Conservation (phyloP, 1,140 invertebrate genomes). For the Tribolium madens region DNA sequence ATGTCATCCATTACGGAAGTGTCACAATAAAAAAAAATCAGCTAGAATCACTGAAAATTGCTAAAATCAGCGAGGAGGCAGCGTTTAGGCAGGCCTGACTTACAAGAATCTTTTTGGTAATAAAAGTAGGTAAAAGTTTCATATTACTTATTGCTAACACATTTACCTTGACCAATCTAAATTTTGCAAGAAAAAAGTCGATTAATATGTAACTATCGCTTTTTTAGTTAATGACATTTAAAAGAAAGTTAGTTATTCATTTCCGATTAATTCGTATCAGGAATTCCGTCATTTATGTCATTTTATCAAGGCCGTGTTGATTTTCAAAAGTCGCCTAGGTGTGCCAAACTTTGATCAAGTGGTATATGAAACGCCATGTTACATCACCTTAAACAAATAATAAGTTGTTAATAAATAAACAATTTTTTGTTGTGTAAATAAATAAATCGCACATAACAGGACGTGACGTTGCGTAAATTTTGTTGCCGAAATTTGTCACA, state of each 20-base stretch:
- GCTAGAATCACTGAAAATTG: background rate
- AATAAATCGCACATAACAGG: background rate
- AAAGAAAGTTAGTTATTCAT: background rate
- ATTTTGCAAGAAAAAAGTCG: background rate
- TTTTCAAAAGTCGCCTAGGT: background rate
- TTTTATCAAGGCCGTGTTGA: background rate
- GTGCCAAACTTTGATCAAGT: background rate
- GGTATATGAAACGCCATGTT: background rate
- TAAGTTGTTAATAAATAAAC: background rate
- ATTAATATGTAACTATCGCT: background rate
- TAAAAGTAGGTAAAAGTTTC: background rate
- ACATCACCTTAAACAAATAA: background rate
- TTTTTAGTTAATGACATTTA: background rate
- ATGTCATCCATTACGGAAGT: too few species aligned
- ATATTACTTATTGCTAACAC: background rate
- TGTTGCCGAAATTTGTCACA: background rate
- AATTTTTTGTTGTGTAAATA: background rate
- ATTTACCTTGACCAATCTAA: background rate
- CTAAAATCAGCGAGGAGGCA: background rate
- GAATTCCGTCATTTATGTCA: background rate
- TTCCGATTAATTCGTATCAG: background rate
- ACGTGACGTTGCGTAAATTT: background rate
- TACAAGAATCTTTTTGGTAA: background rate
- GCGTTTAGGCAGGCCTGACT: background rate
- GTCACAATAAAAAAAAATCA: too few species aligned